Conservation (phyloP, 2,797 vertebrate genomes). For the Chelonia mydas region DNA sequence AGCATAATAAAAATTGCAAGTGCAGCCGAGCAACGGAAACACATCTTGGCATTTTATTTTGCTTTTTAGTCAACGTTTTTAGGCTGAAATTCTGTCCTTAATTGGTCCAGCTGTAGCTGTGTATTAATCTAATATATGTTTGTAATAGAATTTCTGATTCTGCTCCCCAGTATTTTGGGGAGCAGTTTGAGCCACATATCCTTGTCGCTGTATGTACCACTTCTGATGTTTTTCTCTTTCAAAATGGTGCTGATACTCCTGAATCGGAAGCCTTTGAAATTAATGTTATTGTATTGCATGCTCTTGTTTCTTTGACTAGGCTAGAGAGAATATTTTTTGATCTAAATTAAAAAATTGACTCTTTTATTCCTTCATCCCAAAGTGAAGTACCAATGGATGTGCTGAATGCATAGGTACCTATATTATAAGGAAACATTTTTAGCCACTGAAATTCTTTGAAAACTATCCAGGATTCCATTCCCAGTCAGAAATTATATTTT, state of each 20-base stretch:
- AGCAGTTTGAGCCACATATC: background rate
- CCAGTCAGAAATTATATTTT: background rate
- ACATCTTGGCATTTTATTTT: constrained; percentile 5
- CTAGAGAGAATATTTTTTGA: background rate
- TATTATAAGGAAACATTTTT: background rate
- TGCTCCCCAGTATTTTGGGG: background rate
- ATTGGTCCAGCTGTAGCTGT: background rate
- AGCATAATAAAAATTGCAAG: constrained; percentile 17
- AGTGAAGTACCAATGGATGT: background rate
- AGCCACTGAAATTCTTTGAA: background rate
- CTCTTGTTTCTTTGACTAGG: background rate
- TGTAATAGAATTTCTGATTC: background rate
- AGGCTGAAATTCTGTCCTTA: background rate
- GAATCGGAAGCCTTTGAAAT: background rate
- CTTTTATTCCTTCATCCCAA: background rate
- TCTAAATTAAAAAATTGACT: background rate
- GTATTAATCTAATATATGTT: background rate
- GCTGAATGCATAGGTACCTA: background rate
- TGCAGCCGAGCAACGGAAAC: background rate
- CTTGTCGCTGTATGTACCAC: background rate
- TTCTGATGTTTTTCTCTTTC: background rate
- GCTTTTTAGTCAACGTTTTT: background rate
- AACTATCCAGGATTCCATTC: background rate
- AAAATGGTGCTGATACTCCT: background rate
- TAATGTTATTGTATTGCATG: background rate